Percentiles rank a stretch among this genome's conserved stretches.
phyloP scores from a whole-genome alignment of 2,888 invertebrate genomes.

The Hydrotaea diabolus region DNA sequence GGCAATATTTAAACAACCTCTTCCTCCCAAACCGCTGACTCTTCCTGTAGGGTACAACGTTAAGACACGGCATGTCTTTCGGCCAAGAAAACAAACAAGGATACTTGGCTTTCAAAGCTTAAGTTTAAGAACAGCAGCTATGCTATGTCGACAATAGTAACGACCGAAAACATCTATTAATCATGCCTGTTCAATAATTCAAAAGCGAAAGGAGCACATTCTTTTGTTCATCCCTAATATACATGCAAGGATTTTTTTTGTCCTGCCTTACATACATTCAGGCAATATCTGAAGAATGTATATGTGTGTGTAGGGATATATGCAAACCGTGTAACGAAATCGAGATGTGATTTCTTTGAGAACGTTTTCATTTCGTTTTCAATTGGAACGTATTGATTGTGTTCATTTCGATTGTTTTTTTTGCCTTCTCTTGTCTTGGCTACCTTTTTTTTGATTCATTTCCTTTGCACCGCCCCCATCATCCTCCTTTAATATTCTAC shows the following conservation, averaged over 20 bases:
- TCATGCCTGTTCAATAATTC: slow-evolving; percentile 23
- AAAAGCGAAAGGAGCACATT: neutral
- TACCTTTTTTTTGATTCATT: no score
- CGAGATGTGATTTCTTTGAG: neutral
- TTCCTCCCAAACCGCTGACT: neutral
- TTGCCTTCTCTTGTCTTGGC: neutral
- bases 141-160: neutral
- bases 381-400: slow-evolving; percentile 16
- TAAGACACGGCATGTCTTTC: neutral
- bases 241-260: neutral
- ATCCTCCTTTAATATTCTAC: slow-evolving; percentile 3
- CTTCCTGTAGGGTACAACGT: neutral
- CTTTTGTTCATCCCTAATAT: neutral
- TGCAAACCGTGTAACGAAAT: neutral
- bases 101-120: neutral
- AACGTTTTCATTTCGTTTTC: slow-evolving; percentile 12
- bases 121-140: neutral
- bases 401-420: neutral
- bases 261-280: neutral
- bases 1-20: no score
- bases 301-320: neutral
- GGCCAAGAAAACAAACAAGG: neutral
- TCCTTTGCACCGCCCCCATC: neutral
- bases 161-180: slow-evolving; percentile 39
- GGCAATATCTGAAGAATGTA: no score